These are phyloP conservation scores for Chascanopsetta lugubris DNA, from an alignment of 2,113 vertebrate genomes.

Conservation along the genomic window DNA sequence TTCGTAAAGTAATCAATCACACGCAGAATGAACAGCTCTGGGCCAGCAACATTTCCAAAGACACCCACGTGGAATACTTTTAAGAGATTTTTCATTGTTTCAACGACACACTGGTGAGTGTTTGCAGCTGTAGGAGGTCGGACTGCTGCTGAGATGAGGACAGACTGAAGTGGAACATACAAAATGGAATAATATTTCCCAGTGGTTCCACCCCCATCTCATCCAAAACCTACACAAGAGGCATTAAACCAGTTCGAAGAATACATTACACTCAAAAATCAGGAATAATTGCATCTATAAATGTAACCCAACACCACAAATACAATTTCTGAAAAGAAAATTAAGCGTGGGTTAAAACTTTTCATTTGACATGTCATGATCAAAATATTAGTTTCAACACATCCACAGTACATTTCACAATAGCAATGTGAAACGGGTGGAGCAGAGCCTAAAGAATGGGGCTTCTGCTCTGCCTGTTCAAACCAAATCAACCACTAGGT, in stretches of 20 bases:
- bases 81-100: slow-evolving; percentile 5
- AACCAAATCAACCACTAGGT: no score
- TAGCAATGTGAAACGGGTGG: no score
- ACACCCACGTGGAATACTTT: slow-evolving; percentile 24
- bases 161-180: neutral
- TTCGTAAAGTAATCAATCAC: slow-evolving; percentile 34
- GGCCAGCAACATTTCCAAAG: neutral
- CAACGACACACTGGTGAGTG: neutral
- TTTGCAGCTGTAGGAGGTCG: neutral
- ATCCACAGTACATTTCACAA: no score
- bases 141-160: neutral
- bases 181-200: neutral
- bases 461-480: no score
- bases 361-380: no score
- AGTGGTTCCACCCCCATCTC: neutral
- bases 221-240: neutral
- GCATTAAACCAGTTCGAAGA: neutral
- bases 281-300: no score
- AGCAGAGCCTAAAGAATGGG: no score
- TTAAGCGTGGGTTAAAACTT: no score
- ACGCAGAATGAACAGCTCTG: slow-evolving; percentile 26
- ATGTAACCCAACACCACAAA: no score
- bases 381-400: no score
- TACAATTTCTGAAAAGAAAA: no score
- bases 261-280: no score